Conservation (phyloP, 30 jellyfish, hydroid and myxozoan species). For the Aurelia coerulea region DNA sequence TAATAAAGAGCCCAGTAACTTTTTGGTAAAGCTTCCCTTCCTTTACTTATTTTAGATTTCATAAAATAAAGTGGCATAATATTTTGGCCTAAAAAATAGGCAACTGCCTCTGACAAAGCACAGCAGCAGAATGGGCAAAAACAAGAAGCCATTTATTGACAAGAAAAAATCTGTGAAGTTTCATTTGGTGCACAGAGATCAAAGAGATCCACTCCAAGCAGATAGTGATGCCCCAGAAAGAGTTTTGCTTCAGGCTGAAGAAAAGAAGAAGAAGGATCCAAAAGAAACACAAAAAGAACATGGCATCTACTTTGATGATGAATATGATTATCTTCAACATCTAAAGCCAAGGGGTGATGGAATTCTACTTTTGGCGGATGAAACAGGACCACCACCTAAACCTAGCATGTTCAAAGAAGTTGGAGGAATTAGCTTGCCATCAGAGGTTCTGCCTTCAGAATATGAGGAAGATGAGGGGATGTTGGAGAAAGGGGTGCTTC, state of each 20-base stretch:
- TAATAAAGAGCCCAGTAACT: too few species aligned
- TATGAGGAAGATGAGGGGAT: conserved; percentile 86
- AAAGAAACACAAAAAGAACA: conserved; percentile 55
- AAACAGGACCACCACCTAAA: conserved; percentile 12
- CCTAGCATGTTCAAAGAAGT: conserved; percentile 28
- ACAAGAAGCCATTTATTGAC: conserved; percentile 88
- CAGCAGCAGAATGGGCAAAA: conserved; percentile 75
- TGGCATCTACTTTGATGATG: conserved; percentile 90
- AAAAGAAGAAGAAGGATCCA: not conserved
- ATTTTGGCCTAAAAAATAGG: too few species aligned
- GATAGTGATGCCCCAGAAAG: conserved; percentile 84
- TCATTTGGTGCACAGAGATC: conserved; percentile 88
- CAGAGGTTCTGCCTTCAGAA: conserved; percentile 82
- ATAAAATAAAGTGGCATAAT: too few species aligned
- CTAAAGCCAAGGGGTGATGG: conserved; percentile 85
- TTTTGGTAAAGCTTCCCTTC: too few species aligned
- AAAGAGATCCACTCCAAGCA: conserved; percentile 94
- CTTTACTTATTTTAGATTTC: too few species aligned
- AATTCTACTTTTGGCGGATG: conserved; percentile 77
- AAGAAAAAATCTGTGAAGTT: conserved; percentile 79
- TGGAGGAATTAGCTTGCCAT: conserved; percentile 79
- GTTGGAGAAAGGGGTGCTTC: conserved; percentile 85
- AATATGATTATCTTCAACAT: conserved; percentile 92
- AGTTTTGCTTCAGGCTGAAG: conserved; percentile 64
- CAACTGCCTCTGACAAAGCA: too few species aligned